Conservation (phyloP, 2,888 invertebrate species). For the Ommatoiulus sabulosus region DNA sequence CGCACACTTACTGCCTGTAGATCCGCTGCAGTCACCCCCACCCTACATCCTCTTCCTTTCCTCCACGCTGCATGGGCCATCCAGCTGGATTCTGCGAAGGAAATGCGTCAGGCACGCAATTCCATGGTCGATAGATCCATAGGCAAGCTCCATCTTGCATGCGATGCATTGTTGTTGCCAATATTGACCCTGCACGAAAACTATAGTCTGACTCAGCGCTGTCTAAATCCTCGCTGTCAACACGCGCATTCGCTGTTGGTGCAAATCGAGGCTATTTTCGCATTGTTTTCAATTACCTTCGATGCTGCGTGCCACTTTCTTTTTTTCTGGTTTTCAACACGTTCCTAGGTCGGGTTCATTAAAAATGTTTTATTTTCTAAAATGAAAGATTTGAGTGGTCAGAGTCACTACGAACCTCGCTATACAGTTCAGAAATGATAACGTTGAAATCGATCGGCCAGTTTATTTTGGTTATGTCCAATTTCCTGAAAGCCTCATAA, state of each 20-base stretch:
- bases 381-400: no score
- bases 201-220: slow-evolving; percentile 18
- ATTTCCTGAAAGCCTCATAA: background rate
- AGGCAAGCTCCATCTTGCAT: slow-evolving; percentile 25
- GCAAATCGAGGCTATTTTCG: background rate
- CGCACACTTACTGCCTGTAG: background rate
- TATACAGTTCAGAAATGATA: no score
- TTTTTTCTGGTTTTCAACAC: background rate
- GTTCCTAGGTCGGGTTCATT: background rate
- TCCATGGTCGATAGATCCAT: slow-evolving; percentile 38
- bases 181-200: slow-evolving; percentile 18
- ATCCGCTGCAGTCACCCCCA: background rate
- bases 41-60: slow-evolving; percentile 24
- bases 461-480: no score
- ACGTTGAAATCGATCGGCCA: no score
- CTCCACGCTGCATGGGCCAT: background rate
- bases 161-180: slow-evolving; percentile 32
- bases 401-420: no score
- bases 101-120: background rate
- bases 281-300: background rate
- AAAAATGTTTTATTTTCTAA: background rate
- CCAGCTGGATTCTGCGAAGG: background rate
- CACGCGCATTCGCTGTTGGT: background rate
- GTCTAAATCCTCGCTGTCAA: slow-evolving; percentile 32
- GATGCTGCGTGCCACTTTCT: background rate